phyloP scores from a whole-genome alignment of 2,888 invertebrate species.

The Melikaiella ostensackeni region DNA sequence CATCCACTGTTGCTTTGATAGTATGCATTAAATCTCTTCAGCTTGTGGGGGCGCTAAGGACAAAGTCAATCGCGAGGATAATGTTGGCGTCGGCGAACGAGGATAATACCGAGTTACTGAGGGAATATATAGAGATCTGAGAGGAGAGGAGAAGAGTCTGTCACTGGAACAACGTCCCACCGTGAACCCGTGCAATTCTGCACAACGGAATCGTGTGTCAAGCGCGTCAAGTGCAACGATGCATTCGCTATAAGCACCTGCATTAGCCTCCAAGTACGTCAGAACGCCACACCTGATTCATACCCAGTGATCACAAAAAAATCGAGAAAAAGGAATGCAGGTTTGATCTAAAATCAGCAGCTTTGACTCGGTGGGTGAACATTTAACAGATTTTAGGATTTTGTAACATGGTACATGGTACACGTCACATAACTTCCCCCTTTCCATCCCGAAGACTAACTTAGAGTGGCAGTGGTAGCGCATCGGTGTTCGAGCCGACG shows the following conservation, averaged over 20 bases:
- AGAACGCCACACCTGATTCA: slow-evolving; percentile 45
- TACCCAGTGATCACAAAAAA: slow-evolving; percentile 49
- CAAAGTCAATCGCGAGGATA: slow-evolving; percentile 43
- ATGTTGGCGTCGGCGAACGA: slow-evolving; percentile 37
- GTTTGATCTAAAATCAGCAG: background rate
- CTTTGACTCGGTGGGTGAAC: too few relatives aligned
- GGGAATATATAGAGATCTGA: slow-evolving; percentile 41
- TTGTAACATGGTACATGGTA: too few relatives aligned
- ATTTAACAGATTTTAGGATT: too few relatives aligned
- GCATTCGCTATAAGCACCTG: slow-evolving; percentile 64
- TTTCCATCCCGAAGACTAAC: too few relatives aligned
- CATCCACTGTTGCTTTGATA: background rate
- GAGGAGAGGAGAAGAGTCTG: slow-evolving; percentile 54
- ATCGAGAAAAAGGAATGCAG: background rate
- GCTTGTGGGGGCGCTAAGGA: background rate
- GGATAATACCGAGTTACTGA: slow-evolving; percentile 37
- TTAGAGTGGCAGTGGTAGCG: too few relatives aligned
- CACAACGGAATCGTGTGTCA: slow-evolving; percentile 67
- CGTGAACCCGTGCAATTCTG: slow-evolving; percentile 67
- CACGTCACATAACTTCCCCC: too few relatives aligned
- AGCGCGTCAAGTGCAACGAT: slow-evolving; percentile 73
- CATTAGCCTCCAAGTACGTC: slow-evolving; percentile 51
- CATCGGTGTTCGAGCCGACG: too few relatives aligned
- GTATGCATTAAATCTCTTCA: slow-evolving; percentile 1
- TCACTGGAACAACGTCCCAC: slow-evolving; percentile 73